These are phyloP conservation scores for Tangara arthus DNA, from an alignment of 2,797 vertebrate genomes.

Conservation along the genomic window DNA sequence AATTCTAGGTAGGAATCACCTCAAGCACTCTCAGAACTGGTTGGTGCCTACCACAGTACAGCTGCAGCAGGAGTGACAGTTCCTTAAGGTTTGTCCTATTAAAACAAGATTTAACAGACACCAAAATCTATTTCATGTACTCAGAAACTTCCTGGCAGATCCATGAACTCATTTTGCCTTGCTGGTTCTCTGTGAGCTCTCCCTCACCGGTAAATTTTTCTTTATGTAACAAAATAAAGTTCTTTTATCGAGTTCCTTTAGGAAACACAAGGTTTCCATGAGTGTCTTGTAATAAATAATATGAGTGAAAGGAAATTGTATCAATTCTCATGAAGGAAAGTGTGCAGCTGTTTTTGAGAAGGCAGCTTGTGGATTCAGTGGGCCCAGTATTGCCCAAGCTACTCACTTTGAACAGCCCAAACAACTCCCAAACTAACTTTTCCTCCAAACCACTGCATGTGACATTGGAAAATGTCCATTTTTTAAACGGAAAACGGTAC, in stretches of 20 bases:
- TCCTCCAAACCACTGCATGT: neutral
- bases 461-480: conserved; percentile 50
- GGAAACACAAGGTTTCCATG: neutral
- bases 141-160: neutral
- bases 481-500: neutral
- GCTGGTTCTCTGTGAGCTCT: neutral
- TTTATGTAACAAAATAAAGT: neutral
- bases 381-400: neutral
- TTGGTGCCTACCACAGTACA: rapidly evolving
- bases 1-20: neutral
- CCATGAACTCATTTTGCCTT: neutral
- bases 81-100: neutral
- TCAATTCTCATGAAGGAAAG: neutral
- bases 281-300: neutral
- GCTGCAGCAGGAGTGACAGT: neutral
- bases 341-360: neutral
- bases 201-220: neutral
- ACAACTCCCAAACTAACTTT: neutral
- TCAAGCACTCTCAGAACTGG: neutral
- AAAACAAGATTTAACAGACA: neutral
- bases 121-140: neutral
- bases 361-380: neutral
- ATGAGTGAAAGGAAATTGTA: neutral
- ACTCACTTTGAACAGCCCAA: neutral
- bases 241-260: neutral